A percentile compares a stretch with the other conserved stretches of the same genome.
These are phyloP conservation scores for Nettapus auritus DNA, from an alignment of 2,113 vertebrate genomes.

Conservation along the genomic window DNA sequence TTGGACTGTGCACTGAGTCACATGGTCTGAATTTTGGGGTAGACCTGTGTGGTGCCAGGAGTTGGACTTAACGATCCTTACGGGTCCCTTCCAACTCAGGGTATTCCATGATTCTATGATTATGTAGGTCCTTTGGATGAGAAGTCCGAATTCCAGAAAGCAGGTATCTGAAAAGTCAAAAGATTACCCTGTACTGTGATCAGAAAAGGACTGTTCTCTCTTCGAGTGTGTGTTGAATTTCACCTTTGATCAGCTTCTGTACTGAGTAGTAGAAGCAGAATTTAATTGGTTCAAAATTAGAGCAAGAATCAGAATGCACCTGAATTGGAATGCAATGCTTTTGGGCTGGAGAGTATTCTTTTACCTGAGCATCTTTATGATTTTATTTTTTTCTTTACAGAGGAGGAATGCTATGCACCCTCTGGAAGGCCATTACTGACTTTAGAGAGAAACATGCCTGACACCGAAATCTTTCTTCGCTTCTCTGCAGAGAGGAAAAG, in stretches of 20 bases:
- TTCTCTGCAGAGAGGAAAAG: slow-evolving; percentile 35
- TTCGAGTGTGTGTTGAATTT: background rate
- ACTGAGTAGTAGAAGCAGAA: background rate
- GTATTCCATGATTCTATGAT: no score
- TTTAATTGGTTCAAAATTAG: background rate
- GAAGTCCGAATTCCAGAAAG: slow-evolving; percentile 37
- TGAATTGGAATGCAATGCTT: background rate
- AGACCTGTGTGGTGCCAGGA: no score
- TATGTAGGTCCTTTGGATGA: background rate
- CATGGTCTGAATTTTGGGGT: no score
- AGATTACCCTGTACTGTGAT: background rate
- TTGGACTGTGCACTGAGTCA: no score
- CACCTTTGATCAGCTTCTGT: slow-evolving; percentile 46
- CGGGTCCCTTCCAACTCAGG: no score
- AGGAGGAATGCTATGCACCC: slow-evolving; percentile 92
- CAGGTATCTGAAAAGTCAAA: background rate
- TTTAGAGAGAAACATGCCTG: slow-evolving; percentile 85
- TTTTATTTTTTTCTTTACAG: slow-evolving; percentile 73
- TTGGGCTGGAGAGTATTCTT: background rate
- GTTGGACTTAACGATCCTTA: no score
- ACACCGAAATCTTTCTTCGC: slow-evolving; percentile 31
- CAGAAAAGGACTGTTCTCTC: slow-evolving; percentile 31
- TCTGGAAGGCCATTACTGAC: slow-evolving; percentile 94
- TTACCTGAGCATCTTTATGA: background rate
- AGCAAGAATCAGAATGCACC: background rate